phyloP scores from a whole-genome alignment of 1,140 invertebrate species.

The Drosophila lowei region DNA sequence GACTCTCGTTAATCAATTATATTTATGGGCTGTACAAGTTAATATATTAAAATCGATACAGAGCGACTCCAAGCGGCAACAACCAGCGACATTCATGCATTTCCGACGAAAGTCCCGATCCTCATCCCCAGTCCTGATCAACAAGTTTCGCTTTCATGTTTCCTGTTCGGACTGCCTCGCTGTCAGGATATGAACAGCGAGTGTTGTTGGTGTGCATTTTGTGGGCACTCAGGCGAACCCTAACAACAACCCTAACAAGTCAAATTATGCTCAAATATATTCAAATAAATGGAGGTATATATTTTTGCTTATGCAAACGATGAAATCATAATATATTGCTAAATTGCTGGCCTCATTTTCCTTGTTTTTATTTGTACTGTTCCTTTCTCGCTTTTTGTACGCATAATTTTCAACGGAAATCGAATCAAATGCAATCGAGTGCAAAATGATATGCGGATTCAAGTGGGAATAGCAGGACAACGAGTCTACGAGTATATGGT shows the following conservation, averaged over 20 bases:
- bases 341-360: not conserved
- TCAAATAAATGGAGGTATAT: not conserved
- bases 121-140: slow-evolving; percentile 7
- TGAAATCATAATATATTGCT: not conserved
- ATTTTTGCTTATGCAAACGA: not conserved
- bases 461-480: not conserved
- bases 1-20: not conserved
- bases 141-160: slow-evolving; percentile 31
- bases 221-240: not conserved
- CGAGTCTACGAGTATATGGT: too few species aligned
- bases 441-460: slow-evolving; percentile 48
- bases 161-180: not conserved
- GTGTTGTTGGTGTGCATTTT: not conserved
- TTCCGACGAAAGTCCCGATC: too few species aligned
- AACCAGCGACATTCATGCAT: too few species aligned
- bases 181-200: not conserved
- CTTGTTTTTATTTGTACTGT: slow-evolving; percentile 4
- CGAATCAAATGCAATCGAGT: slow-evolving; percentile 68
- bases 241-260: slow-evolving; percentile 9
- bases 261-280: slow-evolving; percentile 12
- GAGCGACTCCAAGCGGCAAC: too few species aligned
- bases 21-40: not conserved
- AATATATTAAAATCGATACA: not conserved
- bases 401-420: slow-evolving; percentile 50
- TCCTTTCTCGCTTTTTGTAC: too few species aligned